These are phyloP conservation scores for Bradynema listronoti DNA, from an alignment of 1,140 invertebrate genomes.

Conservation along the genomic window DNA sequence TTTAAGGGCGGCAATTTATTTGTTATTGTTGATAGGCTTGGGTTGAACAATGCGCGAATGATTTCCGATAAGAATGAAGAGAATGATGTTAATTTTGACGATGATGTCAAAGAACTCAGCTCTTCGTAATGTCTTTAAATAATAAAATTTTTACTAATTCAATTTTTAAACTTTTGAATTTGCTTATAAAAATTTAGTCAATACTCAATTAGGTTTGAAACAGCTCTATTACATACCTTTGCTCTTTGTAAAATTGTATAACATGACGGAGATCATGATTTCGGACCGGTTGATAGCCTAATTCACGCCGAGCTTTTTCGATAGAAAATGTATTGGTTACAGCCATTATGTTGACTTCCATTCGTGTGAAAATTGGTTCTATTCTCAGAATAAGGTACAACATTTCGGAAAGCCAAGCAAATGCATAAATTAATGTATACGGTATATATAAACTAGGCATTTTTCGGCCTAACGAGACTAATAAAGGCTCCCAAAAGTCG, in stretches of 20 bases:
- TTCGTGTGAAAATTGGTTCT: slow-evolving; percentile 39
- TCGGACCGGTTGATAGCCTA: slow-evolving; percentile 27
- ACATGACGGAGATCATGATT: slow-evolving; percentile 3
- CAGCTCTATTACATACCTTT: no score
- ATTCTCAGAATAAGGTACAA: slow-evolving; percentile 29
- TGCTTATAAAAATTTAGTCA: no score
- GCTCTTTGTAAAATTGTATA: neutral
- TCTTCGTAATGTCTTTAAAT: no score
- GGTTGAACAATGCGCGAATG: no score
- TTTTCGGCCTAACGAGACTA: neutral
- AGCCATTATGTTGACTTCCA: slow-evolving; percentile 38
- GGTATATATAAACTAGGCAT: slow-evolving; percentile 10
- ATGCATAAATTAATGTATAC: slow-evolving; percentile 27
- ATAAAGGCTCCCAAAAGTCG: slow-evolving; percentile 23
- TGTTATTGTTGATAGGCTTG: no score
- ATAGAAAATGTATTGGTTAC: slow-evolving; percentile 44
- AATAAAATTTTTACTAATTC: no score
- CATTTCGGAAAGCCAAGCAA: slow-evolving; percentile 30
- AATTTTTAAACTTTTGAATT: no score
- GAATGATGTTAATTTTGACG: no score
- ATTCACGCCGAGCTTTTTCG: slow-evolving; percentile 27
- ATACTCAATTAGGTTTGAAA: no score
- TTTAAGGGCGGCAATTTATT: no score
- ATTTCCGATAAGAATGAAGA: no score
- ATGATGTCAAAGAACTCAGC: no score